phyloP scores from a whole-genome alignment of 2,888 invertebrate genomes.

The Dendrolimus pini region DNA sequence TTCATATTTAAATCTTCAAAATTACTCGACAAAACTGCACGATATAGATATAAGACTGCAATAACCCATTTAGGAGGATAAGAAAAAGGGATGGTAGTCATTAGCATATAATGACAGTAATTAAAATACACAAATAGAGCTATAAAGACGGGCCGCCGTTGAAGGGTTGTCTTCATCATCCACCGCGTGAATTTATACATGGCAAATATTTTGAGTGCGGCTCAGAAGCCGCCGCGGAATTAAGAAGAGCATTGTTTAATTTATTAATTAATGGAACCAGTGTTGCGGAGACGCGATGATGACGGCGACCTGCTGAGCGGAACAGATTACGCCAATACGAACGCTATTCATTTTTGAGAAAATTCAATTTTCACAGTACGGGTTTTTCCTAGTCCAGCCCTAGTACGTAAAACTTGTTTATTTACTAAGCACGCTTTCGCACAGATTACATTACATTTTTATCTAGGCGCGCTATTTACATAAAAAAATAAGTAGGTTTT shows the following conservation, averaged over 20 bases:
- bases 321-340: conserved; percentile 29
- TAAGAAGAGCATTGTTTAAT: conserved; percentile 71
- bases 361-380: too few relatives aligned
- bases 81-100: conserved; percentile 77
- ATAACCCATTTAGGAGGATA: conserved; percentile 75
- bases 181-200: conserved; percentile 69
- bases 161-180: conserved; percentile 76
- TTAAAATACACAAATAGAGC: conserved; percentile 84
- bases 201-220: conserved; percentile 72
- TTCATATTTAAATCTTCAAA: conserved; percentile 71
- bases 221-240: conserved; percentile 51
- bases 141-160: conserved; percentile 74
- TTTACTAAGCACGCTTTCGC: too few relatives aligned
- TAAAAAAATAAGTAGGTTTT: too few relatives aligned
- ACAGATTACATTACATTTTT: too few relatives aligned
- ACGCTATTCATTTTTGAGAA: conserved; percentile 7
- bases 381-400: too few relatives aligned
- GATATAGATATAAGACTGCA: conserved; percentile 69
- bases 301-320: conserved; percentile 26
- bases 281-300: conserved; percentile 48
- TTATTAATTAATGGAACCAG: conserved; percentile 72
- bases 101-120: conserved; percentile 82
- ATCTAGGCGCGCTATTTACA: too few relatives aligned
- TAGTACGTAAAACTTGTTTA: too few relatives aligned
- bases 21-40: conserved; percentile 56